Evolutionary conservation across 1,140 invertebrate species (phyloP).

Genomic region (Hypothenemus hampei): DNA sequence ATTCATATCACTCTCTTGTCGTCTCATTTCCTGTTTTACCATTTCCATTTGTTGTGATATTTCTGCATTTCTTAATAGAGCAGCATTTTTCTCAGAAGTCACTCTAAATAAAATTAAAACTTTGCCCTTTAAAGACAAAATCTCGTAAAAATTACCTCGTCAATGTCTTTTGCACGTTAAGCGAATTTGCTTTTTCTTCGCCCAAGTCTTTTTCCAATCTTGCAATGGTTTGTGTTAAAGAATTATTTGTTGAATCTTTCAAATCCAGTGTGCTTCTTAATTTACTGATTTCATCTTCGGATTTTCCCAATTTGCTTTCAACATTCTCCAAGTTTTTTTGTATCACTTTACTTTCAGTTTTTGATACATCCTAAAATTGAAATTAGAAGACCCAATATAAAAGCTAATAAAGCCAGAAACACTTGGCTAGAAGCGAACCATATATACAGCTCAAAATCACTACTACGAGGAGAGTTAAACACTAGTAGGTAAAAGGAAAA

Average conservation of each 20-base stretch:
- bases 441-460: conserved; percentile 3
- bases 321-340: conserved; percentile 43
- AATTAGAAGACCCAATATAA: neutral
- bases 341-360: conserved; percentile 41
- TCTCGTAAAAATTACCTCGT: conserved; percentile 43
- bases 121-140: conserved; percentile 14
- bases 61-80: conserved; percentile 73
- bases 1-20: conserved; percentile 56
- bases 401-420: neutral
- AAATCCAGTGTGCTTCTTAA: conserved; percentile 38
- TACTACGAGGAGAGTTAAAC: conserved; percentile 8
- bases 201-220: conserved; percentile 42
- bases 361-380: conserved; percentile 35
- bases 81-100: conserved; percentile 68
- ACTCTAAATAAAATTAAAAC: conserved; percentile 47
- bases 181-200: conserved; percentile 41
- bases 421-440: neutral
- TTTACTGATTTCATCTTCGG: conserved; percentile 40
- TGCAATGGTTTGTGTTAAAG: conserved; percentile 36
- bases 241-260: conserved; percentile 37
- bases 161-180: conserved; percentile 44
- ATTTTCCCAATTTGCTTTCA: conserved; percentile 40
- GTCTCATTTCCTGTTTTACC: conserved; percentile 62
- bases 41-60: conserved; percentile 77
- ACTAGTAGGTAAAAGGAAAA: conserved; percentile 11